A percentile compares a stretch with the other conserved stretches of the same genome.
These are phyloP conservation scores for Lysandra coridon DNA, from an alignment of 2,888 invertebrate genomes.

Conservation along the genomic window DNA sequence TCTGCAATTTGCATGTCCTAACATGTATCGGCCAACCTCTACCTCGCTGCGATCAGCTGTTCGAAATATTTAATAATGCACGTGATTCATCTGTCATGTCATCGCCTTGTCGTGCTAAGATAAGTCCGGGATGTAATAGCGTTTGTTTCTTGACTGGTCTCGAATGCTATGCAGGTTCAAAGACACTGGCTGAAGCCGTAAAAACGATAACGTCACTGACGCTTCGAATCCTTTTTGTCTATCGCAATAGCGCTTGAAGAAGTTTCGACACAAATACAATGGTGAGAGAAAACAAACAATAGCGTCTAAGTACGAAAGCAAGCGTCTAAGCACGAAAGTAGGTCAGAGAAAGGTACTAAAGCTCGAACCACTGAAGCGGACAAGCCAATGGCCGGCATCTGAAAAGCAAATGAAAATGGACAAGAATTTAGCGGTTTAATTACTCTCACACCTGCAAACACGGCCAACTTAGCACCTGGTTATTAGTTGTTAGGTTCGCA, in stretches of 20 bases:
- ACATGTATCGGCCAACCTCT: constrained; percentile 58
- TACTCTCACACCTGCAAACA: constrained; percentile 50
- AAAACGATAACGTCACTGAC: constrained; percentile 4
- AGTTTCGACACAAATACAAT: neutral
- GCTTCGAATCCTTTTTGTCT: neutral
- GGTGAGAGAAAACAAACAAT: neutral
- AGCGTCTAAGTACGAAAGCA: neutral
- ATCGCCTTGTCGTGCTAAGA: constrained; percentile 51
- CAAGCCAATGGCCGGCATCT: constrained; percentile 31
- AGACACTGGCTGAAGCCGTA: constrained; percentile 6
- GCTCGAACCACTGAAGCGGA: constrained; percentile 40
- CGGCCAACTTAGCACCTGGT: constrained; percentile 52
- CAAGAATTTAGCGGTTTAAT: constrained; percentile 24
- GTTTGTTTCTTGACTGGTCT: constrained; percentile 55
- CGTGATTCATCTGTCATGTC: constrained; percentile 73
- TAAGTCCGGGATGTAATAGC: constrained; percentile 53
- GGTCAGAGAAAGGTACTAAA: constrained; percentile 39
- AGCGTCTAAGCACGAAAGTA: constrained; percentile 33
- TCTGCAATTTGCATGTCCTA: constrained; percentile 54
- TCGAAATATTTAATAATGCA: constrained; percentile 57
- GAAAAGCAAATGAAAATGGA: constrained; percentile 32
- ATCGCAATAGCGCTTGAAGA: neutral
- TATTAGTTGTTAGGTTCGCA: constrained; percentile 57
- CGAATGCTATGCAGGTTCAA: constrained; percentile 50
- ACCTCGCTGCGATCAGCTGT: constrained; percentile 62